A percentile compares a stretch with the other conserved stretches of the same genome.
Evolutionary conservation across 2,113 vertebrate species (phyloP).

Genomic region (Calyptomena viridis): DNA sequence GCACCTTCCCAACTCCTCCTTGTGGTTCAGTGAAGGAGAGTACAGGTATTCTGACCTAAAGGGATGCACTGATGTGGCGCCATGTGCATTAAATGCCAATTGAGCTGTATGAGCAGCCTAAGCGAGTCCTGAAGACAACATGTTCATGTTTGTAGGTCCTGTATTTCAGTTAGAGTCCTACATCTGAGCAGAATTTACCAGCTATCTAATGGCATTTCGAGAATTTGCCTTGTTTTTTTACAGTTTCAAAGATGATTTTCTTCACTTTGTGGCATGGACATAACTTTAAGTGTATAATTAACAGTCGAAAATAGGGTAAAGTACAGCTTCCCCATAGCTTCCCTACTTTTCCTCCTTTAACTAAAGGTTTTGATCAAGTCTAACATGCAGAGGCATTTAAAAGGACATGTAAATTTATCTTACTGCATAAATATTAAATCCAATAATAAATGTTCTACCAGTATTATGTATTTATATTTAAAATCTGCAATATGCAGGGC

Average conservation of each 20-base stretch:
- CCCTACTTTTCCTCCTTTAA: background rate
- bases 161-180: background rate
- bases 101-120: background rate
- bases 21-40: background rate
- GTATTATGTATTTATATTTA: constrained; percentile 8
- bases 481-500: background rate
- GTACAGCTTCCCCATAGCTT: background rate
- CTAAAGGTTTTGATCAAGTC: background rate
- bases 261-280: background rate
- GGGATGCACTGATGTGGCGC: too few relatives aligned
- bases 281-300: background rate
- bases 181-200: background rate
- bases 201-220: background rate
- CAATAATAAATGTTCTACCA: background rate
- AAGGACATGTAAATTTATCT: background rate
- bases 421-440: constrained; percentile 10
- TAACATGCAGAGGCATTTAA: background rate
- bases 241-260: background rate
- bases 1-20: background rate
- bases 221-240: background rate
- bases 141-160: background rate
- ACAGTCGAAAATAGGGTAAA: fast-evolving
- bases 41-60: background rate
- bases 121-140: background rate
- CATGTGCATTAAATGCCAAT: background rate